Percentiles rank a stretch among this genome's conserved stretches.
Evolutionary conservation across 2,113 vertebrate genomes (phyloP).

Genomic region (Podarcis raffonei): DNA sequence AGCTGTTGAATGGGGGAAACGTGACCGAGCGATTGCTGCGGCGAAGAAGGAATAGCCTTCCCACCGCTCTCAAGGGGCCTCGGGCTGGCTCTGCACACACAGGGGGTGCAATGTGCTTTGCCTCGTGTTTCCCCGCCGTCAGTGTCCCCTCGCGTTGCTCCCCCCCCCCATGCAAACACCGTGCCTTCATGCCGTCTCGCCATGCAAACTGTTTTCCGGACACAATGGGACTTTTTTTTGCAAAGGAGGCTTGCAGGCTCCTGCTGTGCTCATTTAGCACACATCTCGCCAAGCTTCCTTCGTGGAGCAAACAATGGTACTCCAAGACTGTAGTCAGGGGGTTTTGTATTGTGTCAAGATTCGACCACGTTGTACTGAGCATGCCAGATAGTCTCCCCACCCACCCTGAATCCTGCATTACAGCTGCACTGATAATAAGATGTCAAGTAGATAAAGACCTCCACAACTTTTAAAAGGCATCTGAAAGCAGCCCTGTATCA

Average conservation of each 20-base stretch:
- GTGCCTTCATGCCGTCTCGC: not conserved
- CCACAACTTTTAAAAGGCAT: no score
- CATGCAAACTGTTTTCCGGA: not conserved
- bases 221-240: not conserved
- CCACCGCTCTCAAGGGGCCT: not conserved
- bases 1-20: rapidly evolving
- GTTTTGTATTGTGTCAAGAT: not conserved
- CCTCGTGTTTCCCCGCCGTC: not conserved
- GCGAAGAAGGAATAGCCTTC: not conserved
- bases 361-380: not conserved
- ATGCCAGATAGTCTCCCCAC: not conserved
- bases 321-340: not conserved
- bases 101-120: not conserved
- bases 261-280: not conserved
- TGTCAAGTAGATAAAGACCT: no score
- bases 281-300: not conserved
- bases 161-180: not conserved
- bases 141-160: not conserved
- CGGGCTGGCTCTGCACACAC: not conserved
- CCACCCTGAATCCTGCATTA: no score
- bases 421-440: no score
- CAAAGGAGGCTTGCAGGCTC: not conserved
- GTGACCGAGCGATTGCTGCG: not conserved
- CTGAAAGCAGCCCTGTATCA: no score
- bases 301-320: no score